Evolutionary conservation across 2,888 invertebrate genomes (phyloP), one percentile per base, ranked within the genome.

Genomic region (Hartigia nigra): DNA sequence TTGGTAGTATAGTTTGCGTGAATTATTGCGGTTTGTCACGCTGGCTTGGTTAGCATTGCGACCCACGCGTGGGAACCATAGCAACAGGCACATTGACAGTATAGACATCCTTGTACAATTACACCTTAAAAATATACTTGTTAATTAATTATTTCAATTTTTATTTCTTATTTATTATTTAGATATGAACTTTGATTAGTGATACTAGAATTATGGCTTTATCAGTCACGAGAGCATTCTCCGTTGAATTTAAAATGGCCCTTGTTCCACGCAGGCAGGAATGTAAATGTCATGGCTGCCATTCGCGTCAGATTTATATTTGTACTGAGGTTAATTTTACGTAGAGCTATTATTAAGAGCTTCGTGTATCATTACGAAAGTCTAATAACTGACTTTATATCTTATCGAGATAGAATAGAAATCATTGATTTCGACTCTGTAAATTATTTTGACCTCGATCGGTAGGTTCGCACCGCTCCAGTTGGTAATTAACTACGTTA

Each of bases 31-130:
- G 74, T 74, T 36, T 31, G 74, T 77, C 80, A 77, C 79, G 79
- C 77, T 78, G 75, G 72, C 37, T 76, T 74, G 79, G 77, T 78
- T 78, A 79, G 79, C 82, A 80, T 72, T 75, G 77, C 77, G 79
- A 76, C 81, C 79, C 80, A 82, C 80, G 80, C 85, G 83, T 84
- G 85, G 81, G 85, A 85, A 85, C 77, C 70, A 34, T 12, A 36
- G 75, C n/a, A 36, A 75, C 75, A 23, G 37, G 35, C n/a, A 75
- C 36, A 23, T 72, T 31, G 72, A 72, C 34, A 31, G 72, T 12
- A 70, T 14, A 70, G 31, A 31, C 32, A 31, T 32, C 34, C 4
- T 14, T 14, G 72, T 32, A 72, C 12, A 72, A 32, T 72, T 72
- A 34, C 31, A 32, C 31, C 4, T 39, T 23, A 39, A 35, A 35